phyloP scores from a whole-genome alignment of 1,140 invertebrate genomes.

The Mamestra configurata region DNA sequence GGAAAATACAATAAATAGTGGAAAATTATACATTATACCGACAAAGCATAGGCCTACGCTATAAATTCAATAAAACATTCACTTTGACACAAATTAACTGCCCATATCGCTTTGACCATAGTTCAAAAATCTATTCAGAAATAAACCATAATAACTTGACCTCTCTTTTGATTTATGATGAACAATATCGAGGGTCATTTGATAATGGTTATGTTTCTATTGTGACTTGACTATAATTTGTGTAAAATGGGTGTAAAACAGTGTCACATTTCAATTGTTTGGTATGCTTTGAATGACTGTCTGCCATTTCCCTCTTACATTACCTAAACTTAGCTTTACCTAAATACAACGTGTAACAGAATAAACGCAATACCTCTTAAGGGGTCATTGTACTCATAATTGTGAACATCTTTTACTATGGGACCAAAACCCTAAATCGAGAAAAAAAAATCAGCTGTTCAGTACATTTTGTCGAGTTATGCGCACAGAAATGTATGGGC shows the following conservation, averaged over 20 bases:
- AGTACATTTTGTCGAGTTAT: too few relatives aligned
- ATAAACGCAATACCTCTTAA: too few relatives aligned
- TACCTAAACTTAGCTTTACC: background rate
- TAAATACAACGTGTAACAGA: too few relatives aligned
- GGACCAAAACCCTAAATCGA: too few relatives aligned
- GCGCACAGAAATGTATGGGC: too few relatives aligned
- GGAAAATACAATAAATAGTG: too few relatives aligned
- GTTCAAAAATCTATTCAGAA: background rate
- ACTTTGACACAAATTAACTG: slow-evolving; percentile 51
- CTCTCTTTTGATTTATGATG: background rate
- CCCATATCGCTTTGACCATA: slow-evolving; percentile 21
- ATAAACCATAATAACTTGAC: background rate
- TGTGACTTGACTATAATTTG: slow-evolving; percentile 34
- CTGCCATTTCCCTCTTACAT: too few relatives aligned
- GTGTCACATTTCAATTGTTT: slow-evolving; percentile 5
- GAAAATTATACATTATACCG: slow-evolving; percentile 23
- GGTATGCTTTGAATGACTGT: background rate
- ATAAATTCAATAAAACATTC: slow-evolving; percentile 41
- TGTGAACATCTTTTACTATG: too few relatives aligned
- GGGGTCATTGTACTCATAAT: too few relatives aligned
- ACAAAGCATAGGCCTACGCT: background rate
- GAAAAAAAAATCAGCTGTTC: too few relatives aligned
- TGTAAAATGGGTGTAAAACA: slow-evolving; percentile 52
- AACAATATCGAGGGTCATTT: background rate
- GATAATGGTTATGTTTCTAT: slow-evolving; percentile 13